Percentiles rank a stretch among this genome's conserved stretches.
Evolutionary conservation across 2,113 vertebrate genomes (phyloP).

Genomic region (Colinus virginianus): DNA sequence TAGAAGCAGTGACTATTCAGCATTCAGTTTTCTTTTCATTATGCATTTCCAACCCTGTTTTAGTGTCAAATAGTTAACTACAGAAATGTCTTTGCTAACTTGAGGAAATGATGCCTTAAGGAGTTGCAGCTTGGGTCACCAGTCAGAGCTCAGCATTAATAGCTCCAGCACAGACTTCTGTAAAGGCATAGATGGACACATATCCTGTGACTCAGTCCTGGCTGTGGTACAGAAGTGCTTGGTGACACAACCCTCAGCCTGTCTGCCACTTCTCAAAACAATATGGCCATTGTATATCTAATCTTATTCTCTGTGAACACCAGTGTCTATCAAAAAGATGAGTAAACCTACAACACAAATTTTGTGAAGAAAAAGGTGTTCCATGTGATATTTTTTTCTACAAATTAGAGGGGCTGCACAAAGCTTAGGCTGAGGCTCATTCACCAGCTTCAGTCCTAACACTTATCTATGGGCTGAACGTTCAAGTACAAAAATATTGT

Average conservation of each 20-base stretch:
- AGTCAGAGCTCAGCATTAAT: background rate
- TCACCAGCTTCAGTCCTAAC: background rate
- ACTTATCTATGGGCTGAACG: background rate
- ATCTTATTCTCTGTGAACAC: background rate
- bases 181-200: background rate
- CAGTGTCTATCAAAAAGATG: background rate
- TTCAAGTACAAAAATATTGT: background rate
- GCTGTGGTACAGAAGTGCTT: background rate
- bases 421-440: background rate
- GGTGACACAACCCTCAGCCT: background rate
- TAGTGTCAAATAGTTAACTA: background rate
- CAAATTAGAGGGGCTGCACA: background rate
- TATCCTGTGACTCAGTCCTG: fast-evolving
- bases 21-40: background rate
- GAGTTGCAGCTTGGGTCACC: fast-evolving
- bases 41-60: background rate
- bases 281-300: background rate
- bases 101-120: background rate
- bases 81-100: background rate
- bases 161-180: background rate
- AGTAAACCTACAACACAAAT: background rate
- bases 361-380: fast-evolving
- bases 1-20: background rate
- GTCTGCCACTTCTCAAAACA: background rate
- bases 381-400: background rate